Conservation (phyloP, 1,140 invertebrate genomes). For the Drosophila albomicans region DNA sequence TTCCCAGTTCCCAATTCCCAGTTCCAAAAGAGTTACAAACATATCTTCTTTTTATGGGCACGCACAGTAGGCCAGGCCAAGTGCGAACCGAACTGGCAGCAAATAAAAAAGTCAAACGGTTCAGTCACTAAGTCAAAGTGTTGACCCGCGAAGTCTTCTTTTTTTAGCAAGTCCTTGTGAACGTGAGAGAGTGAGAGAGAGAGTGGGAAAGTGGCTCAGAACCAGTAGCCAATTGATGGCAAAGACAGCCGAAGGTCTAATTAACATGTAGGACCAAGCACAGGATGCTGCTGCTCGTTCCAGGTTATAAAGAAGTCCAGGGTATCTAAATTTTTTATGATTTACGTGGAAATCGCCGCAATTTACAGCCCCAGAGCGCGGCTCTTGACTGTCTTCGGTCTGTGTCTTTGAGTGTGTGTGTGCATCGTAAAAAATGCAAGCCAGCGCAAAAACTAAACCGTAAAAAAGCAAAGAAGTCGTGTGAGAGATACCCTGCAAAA, state of each 20-base stretch:
- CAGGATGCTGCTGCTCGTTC: constrained; percentile 57
- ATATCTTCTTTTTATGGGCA: constrained; percentile 63
- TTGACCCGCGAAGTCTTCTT: constrained; percentile 12
- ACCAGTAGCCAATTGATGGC: constrained; percentile 68
- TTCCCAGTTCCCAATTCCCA: constrained; percentile 4
- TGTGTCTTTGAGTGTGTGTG: neutral
- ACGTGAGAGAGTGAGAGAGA: constrained; percentile 51
- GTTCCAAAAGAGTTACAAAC: constrained; percentile 61
- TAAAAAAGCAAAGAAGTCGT: neutral
- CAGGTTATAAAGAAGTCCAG: constrained; percentile 1
- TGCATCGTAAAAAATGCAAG: constrained; percentile 68
- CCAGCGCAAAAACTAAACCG: constrained; percentile 37
- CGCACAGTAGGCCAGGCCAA: constrained; percentile 56
- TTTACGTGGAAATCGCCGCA: constrained; percentile 76
- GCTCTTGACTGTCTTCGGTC: neutral
- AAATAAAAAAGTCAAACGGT: constrained; percentile 70
- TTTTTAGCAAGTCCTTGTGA: constrained; percentile 76
- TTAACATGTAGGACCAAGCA: constrained; percentile 66
- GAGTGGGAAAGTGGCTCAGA: constrained; percentile 34
- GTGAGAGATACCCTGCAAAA: constrained; percentile 9
- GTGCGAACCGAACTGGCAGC: constrained; percentile 12
- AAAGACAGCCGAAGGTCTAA: constrained; percentile 51
- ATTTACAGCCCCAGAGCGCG: constrained; percentile 44
- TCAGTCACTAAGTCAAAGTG: constrained; percentile 40
- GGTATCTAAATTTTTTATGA: constrained; percentile 73